Evolutionary conservation across 2,888 invertebrate species (phyloP).

Genomic region (Antheraea assamensis): DNA sequence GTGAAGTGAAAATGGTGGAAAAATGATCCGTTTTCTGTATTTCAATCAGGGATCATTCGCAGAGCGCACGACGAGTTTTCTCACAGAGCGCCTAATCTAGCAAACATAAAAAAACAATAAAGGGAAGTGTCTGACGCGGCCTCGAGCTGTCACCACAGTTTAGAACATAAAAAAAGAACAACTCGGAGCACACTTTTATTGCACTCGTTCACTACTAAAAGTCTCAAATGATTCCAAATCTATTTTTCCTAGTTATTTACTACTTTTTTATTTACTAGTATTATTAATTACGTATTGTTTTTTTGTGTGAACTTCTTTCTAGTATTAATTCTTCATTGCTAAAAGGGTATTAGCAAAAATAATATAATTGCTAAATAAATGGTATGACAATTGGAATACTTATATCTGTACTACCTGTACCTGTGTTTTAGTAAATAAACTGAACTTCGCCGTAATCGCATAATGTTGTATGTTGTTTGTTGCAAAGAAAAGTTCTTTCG

Average conservation of each 20-base stretch:
- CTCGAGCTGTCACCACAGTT: slow-evolving; percentile 31
- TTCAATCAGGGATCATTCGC: slow-evolving; percentile 30
- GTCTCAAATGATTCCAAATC: neutral
- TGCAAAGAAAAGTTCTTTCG: too few relatives aligned
- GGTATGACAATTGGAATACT: too few relatives aligned
- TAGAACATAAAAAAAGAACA: slow-evolving; percentile 29
- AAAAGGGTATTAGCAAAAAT: too few relatives aligned
- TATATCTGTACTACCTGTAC: too few relatives aligned
- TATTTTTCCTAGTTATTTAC: neutral
- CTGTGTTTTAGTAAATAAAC: too few relatives aligned
- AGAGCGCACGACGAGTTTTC: slow-evolving; percentile 28
- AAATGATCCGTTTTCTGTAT: slow-evolving; percentile 14
- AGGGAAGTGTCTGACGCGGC: slow-evolving; percentile 56
- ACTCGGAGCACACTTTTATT: neutral
- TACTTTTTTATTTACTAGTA: neutral
- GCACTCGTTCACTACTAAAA: neutral
- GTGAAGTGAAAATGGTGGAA: slow-evolving; percentile 4
- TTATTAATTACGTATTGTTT: neutral
- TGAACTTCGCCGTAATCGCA: too few relatives aligned
- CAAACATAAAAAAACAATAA: slow-evolving; percentile 64
- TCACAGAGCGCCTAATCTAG: slow-evolving; percentile 32
- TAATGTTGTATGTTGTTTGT: too few relatives aligned
- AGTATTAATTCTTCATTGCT: too few relatives aligned
- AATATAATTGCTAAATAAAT: too few relatives aligned
- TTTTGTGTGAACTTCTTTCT: neutral